phyloP scores from a whole-genome alignment of 2,888 invertebrate genomes.

The Oxyteleia sp. region DNA sequence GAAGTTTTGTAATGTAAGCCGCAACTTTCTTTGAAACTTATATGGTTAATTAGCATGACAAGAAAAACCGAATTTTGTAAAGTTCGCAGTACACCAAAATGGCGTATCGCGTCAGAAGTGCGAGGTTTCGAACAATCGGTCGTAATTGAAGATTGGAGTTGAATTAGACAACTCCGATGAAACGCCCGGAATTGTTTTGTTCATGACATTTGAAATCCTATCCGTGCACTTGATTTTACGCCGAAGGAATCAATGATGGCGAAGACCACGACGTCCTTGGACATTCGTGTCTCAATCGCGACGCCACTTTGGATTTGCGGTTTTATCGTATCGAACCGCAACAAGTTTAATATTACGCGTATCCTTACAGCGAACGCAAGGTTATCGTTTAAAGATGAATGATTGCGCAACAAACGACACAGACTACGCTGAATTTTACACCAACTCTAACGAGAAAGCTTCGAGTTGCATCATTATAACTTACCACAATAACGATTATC shows the following conservation, averaged over 20 bases:
- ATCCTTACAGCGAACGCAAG: background rate
- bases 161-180: constrained; percentile 38
- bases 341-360: constrained; percentile 9
- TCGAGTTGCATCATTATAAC: no score
- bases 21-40: constrained; percentile 42
- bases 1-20: constrained; percentile 17
- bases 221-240: constrained; percentile 2
- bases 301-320: background rate
- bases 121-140: constrained; percentile 38
- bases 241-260: constrained; percentile 6
- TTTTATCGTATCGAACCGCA: background rate
- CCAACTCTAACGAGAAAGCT: no score
- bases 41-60: constrained; percentile 52
- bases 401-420: background rate
- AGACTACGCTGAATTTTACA: no score
- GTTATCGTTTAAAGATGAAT: background rate
- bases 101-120: constrained; percentile 37
- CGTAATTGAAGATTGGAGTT: constrained; percentile 46
- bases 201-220: constrained; percentile 28
- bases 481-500: no score
- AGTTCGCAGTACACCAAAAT: constrained; percentile 45
- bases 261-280: constrained; percentile 1
- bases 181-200: constrained; percentile 37
- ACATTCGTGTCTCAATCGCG: constrained; percentile 1
- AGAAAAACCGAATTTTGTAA: constrained; percentile 36